Evolutionary conservation across 1,140 invertebrate genomes (phyloP), one percentile per base, ranked within the genome.

Genomic region (Pseudomyrmex dendroicus): DNA sequence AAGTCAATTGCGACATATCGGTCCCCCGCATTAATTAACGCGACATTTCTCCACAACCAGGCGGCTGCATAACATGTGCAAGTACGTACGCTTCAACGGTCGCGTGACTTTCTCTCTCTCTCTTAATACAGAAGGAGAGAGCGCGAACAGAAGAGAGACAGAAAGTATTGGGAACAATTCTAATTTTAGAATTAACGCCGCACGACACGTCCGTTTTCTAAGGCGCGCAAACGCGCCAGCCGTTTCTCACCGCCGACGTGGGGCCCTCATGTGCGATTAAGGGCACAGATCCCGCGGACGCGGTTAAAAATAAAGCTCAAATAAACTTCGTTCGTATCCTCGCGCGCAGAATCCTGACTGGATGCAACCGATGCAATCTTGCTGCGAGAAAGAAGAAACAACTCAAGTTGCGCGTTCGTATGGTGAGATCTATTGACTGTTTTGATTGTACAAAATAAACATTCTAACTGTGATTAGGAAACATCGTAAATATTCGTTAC

Each of bases 141-240:
- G 10, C 2, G 52, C 25, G 20, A 35, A 22, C 20, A n/a, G 13
- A 17, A 9, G 13, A 20, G 10, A 52, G 15, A 25, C 46, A 63
- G 17, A 44, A 17, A 15, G 52, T 70, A 80, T 80, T 66, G 64
- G 15, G 64, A 48, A 61, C 76, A 48, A 15, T 70, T 80, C 76
- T 80, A 80, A 80, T 80, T 80, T 80, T 80, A 80, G 76, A 35
- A 80, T 80, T 70, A 48, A 78, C 52, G 63, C 35, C 64, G 67
- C 50, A n/a, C 64, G 74, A 70, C 76, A 35, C 35, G 72, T 80
- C 54, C 76, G 76, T 80, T 80, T 80, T 54, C 64, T 56, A 52
- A 35, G 4, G 20, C 5, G 64, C 76, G 54, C 20, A 63, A 66
- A 80, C 76, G 17, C 17, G 64, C 76, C 76, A 80, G 76, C 66